phyloP scores from a whole-genome alignment of 35 echinoderm and acorn worm species.

The Chiridota heheva region DNA sequence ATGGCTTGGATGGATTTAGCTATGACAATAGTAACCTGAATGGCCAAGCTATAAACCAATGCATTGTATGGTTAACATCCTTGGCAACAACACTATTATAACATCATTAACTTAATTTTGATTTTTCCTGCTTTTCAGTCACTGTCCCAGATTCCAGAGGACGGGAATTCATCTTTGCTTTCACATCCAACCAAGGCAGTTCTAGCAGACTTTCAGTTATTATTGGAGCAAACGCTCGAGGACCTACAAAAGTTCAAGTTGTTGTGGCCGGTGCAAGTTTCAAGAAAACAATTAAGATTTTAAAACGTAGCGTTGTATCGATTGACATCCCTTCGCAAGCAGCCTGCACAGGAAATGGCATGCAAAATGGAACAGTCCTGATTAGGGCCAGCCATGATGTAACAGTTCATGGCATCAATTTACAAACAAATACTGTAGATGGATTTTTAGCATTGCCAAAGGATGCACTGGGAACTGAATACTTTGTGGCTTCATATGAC shows the following conservation, averaged over 20 bases:
- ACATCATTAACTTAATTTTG: too few species aligned
- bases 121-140: too few species aligned
- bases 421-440: slow-evolving; percentile 63
- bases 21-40: too few species aligned
- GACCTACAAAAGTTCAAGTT: slow-evolving; percentile 40
- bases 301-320: neutral
- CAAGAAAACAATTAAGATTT: slow-evolving; percentile 25
- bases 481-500: slow-evolving; percentile 80
- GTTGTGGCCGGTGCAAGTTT: slow-evolving; percentile 48
- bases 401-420: slow-evolving; percentile 68
- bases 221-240: slow-evolving; percentile 54
- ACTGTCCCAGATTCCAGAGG: slow-evolving; percentile 65
- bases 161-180: slow-evolving; percentile 75
- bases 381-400: slow-evolving; percentile 47
- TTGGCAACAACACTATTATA: too few species aligned
- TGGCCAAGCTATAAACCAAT: too few species aligned
- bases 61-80: too few species aligned
- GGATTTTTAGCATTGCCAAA: slow-evolving; percentile 76
- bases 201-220: slow-evolving; percentile 49
- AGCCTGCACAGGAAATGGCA: slow-evolving; percentile 55
- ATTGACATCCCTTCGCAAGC: slow-evolving; percentile 55
- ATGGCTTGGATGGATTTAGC: too few species aligned
- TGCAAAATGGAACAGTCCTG: slow-evolving; percentile 72
- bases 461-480: slow-evolving; percentile 71
- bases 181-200: slow-evolving; percentile 63